phyloP scores from a whole-genome alignment of 2,888 invertebrate species.

The Apoderus coryli region DNA sequence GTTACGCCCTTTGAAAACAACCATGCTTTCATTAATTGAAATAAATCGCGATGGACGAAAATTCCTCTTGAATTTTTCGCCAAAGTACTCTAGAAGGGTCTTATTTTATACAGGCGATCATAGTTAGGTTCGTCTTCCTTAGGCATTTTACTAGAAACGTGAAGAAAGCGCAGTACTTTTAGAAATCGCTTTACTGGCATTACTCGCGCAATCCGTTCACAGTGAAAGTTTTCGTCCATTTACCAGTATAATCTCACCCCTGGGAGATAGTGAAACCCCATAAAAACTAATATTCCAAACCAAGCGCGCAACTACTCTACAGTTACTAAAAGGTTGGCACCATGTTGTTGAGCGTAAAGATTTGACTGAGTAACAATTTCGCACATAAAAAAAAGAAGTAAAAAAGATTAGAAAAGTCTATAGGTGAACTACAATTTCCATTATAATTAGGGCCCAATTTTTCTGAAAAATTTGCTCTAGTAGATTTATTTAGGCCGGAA shows the following conservation, averaged over 20 bases:
- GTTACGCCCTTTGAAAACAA: conserved; percentile 2
- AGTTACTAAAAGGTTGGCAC: neutral
- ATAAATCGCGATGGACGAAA: conserved; percentile 5
- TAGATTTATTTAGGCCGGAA: neutral
- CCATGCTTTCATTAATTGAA: conserved; percentile 5
- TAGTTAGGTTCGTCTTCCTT: conserved; percentile 2
- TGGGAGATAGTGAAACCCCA: conserved; percentile 7
- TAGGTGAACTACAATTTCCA: neutral
- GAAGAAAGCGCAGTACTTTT: conserved; percentile 5
- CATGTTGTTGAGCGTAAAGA: conserved; percentile 1
- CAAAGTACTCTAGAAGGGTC: conserved; percentile 7
- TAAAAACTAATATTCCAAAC: conserved; percentile 4
- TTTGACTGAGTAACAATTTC: conserved; percentile 1
- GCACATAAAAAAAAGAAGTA: neutral
- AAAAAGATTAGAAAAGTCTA: neutral
- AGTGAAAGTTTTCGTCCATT: conserved; percentile 6
- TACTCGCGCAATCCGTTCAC: conserved; percentile 4
- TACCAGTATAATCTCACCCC: conserved; percentile 7
- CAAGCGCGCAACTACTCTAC: conserved; percentile 4
- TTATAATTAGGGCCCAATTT: neutral
- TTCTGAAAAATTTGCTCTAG: neutral
- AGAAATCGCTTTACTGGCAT: conserved; percentile 7
- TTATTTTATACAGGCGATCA: conserved; percentile 8
- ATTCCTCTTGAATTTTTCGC: neutral
- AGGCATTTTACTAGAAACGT: conserved; percentile 5